Percentiles rank a stretch among this genome's conserved stretches.
Conservation (phyloP, 2,888 invertebrate species). For the Galeopsomyia nigrocyanea region DNA sequence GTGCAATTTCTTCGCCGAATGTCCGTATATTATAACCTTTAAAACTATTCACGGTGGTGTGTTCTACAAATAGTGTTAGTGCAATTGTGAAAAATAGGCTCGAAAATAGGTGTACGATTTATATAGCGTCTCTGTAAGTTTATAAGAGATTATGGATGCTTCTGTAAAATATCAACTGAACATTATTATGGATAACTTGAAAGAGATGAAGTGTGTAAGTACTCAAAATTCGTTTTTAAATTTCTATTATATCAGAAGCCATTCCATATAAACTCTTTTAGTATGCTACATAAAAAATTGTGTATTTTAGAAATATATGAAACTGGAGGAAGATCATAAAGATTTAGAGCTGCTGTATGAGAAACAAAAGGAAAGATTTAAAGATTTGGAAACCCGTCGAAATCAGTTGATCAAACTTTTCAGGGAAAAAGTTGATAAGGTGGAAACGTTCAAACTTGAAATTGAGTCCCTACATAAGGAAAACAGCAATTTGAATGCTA, state of each 20-base stretch:
- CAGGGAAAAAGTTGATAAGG: not conserved
- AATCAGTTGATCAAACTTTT: slow-evolving; percentile 18
- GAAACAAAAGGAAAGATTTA: not conserved
- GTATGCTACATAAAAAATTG: not conserved
- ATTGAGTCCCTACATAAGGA: slow-evolving; percentile 16
- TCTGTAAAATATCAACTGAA: not conserved
- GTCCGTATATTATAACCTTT: too few species aligned
- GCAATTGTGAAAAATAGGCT: too few species aligned
- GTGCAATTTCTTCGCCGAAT: too few species aligned
- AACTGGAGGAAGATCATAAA: slow-evolving; percentile 2
- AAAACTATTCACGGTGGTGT: too few species aligned
- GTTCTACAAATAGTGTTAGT: too few species aligned
- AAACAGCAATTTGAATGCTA: slow-evolving; percentile 16
- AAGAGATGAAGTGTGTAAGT: slow-evolving; percentile 28
- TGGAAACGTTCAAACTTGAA: not conserved
- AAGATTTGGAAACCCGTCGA: slow-evolving; percentile 13
- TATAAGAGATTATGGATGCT: not conserved
- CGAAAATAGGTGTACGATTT: too few species aligned
- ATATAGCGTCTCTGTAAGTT: too few species aligned
- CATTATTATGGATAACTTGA: slow-evolving; percentile 10
- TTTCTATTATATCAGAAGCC: not conserved
- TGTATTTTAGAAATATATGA: slow-evolving; percentile 26
- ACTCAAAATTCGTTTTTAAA: not conserved
- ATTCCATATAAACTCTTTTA: not conserved
- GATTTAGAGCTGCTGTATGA: not conserved